Percentiles rank a stretch among this genome's conserved stretches.
These are phyloP conservation scores for Scolopax bukidnonensis DNA, from an alignment of 2,797 vertebrate genomes.

Conservation along the genomic window DNA sequence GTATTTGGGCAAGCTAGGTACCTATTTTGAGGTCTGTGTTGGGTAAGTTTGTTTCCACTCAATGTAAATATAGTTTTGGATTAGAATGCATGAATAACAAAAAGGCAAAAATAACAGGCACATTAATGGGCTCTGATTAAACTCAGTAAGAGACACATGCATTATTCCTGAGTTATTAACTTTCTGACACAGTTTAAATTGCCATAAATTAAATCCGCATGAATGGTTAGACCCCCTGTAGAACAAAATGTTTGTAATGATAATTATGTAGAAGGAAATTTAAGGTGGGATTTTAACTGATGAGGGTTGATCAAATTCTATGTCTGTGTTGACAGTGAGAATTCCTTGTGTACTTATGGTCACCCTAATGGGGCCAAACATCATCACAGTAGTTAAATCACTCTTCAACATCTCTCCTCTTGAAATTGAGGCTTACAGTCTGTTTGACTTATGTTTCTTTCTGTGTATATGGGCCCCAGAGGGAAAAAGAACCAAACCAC, in stretches of 20 bases:
- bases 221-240: constrained; percentile 16
- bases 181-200: constrained; percentile 71
- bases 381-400: neutral
- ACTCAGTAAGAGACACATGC: constrained; percentile 60
- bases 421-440: neutral
- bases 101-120: constrained; percentile 32
- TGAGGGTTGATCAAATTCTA: constrained; percentile 24
- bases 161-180: constrained; percentile 73
- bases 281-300: constrained; percentile 38
- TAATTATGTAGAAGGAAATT: constrained; percentile 11
- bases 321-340: neutral
- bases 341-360: neutral
- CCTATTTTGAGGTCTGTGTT: neutral
- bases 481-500: neutral
- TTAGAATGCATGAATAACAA: constrained; percentile 37
- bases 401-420: neutral
- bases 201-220: constrained; percentile 55
- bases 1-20: neutral
- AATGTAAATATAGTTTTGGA: neutral
- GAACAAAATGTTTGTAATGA: constrained; percentile 21
- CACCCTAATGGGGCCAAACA: neutral
- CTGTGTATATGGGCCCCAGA: neutral
- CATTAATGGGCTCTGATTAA: constrained; percentile 67
- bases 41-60: neutral
- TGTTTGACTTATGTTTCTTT: neutral